phyloP scores from a whole-genome alignment of 2,797 vertebrate genomes.

The Bradypodion pumilum region DNA sequence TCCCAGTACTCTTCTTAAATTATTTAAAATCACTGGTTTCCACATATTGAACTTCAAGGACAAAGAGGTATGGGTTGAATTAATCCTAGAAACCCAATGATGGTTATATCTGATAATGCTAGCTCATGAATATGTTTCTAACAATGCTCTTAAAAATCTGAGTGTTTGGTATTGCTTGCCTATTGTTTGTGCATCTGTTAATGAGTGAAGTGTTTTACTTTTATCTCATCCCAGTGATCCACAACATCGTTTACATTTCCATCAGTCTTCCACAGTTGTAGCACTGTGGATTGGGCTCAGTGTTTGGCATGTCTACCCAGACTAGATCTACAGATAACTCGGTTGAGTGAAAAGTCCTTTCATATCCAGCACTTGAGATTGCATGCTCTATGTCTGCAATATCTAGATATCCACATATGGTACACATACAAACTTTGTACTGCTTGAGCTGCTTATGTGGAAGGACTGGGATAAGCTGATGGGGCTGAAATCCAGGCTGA shows the following conservation, averaged over 20 bases:
- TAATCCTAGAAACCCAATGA: conserved; percentile 23
- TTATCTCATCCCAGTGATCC: conserved; percentile 17
- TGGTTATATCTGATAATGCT: conserved; percentile 3
- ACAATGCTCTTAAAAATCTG: conserved; percentile 2
- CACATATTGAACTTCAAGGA: conserved; percentile 16
- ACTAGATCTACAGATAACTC: too few species aligned
- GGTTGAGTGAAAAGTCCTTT: background rate
- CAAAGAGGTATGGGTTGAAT: background rate
- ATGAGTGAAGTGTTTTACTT: conserved; percentile 11
- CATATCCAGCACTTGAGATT: background rate
- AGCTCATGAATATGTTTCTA: conserved; percentile 11
- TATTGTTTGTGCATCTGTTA: conserved; percentile 15
- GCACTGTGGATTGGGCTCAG: background rate
- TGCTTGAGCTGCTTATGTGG: background rate
- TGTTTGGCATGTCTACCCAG: background rate
- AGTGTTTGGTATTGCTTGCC: background rate
- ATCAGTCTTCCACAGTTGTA: background rate
- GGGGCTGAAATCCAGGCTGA: background rate
- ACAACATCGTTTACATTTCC: background rate
- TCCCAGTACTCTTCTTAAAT: background rate
- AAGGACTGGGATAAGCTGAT: too few species aligned
- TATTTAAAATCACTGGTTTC: conserved; percentile 20
- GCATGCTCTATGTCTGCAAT: background rate
- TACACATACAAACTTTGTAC: background rate
- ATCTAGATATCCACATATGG: too few species aligned